Conservation (phyloP, 2,797 vertebrate species). For the Margarornis squamiger region DNA sequence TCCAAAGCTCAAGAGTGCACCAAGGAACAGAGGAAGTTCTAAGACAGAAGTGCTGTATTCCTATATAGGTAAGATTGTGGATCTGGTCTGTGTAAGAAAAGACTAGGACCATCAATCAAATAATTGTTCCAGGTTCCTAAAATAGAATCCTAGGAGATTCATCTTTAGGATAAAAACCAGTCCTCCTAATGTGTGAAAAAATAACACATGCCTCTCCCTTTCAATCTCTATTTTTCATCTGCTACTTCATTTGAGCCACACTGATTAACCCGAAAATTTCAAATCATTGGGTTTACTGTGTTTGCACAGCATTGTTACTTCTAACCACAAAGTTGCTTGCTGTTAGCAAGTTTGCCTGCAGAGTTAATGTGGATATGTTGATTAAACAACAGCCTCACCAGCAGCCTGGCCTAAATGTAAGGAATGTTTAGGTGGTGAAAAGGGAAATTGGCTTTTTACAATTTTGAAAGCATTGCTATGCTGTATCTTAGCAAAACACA, state of each 20-base stretch:
- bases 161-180: neutral
- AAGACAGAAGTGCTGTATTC: neutral
- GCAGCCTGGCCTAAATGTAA: neutral
- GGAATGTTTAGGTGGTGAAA: neutral
- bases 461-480: neutral
- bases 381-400: neutral
- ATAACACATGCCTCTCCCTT: neutral
- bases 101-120: neutral
- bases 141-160: neutral
- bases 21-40: neutral
- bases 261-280: neutral
- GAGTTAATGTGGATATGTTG: neutral
- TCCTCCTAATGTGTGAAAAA: neutral
- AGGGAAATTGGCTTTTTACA: neutral
- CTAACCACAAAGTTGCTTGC: neutral
- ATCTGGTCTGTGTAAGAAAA: neutral
- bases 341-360: neutral
- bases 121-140: neutral
- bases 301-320: neutral
- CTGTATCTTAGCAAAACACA: neutral
- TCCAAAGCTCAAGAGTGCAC: neutral
- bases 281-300: rapidly evolving
- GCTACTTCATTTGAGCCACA: neutral
- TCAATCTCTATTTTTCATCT: neutral
- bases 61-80: neutral